Evolutionary conservation across 2,113 vertebrate genomes (phyloP), one percentile per base, ranked within the genome.

Genomic region (Lepisosteus oculatus): DNA sequence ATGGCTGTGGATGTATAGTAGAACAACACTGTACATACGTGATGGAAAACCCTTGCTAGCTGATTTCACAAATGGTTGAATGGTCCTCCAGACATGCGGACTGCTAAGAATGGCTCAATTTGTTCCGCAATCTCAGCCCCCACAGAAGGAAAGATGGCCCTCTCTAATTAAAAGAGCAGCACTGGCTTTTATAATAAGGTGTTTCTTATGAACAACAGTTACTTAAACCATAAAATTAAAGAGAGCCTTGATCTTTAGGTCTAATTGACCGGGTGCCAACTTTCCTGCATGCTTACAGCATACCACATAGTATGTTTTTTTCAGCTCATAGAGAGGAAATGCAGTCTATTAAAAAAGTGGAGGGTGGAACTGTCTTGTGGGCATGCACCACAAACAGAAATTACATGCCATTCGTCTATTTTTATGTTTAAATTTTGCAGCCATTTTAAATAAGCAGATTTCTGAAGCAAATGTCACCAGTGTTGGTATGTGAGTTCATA

Each of bases 221-320:
- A 72, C 70, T 65, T 72, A 45, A 54, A 43, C 29, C 63, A 43
- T 65, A 65, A 72, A 65, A 65, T 65, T 65, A 72, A 65, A 72
- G 70, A 62, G 70, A 72, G 14, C 54, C 63, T 66, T 65, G 62
- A 65, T 56, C 63, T 44, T 56, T 43, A 63, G 70, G 62, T 65
- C 63, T 54, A 41, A 62, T 64, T 71, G 70, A 64, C 61, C n/a
- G n/a, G 5, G 14, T 72, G 70, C 70, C 70, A 72, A 15, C 70
- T 3, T 61, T 45, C 54, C 62, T 8, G 14, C 65, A 43, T 65
- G 70, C 70, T 70, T 61, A n/a, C 56, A 71, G 69, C 61, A 43
- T 59, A 63, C 59, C 61, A 8, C 69, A 51, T 41, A 56, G 70
- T 55, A 61, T 43, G 15, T 62, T 43, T 64, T 59, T 59, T 59